Conservation (phyloP, 2,797 vertebrate species). For the Hydrolagus colliei region DNA sequence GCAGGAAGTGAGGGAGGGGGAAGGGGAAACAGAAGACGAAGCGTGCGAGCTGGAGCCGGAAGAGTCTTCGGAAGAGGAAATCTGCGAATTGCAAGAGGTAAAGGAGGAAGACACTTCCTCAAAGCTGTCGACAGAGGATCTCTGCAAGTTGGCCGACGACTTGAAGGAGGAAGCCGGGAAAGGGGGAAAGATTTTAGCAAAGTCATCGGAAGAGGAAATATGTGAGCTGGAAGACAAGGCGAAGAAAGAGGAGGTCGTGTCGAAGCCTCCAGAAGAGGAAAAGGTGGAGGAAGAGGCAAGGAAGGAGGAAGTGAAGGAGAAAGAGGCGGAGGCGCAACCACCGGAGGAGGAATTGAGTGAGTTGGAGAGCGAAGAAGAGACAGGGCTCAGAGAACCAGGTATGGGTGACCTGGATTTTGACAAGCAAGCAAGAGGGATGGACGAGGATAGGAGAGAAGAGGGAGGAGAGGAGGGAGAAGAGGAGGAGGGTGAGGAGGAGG, state of each 20-base stretch:
- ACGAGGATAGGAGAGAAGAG: not conserved
- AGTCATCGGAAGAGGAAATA: not conserved
- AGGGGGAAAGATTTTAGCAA: not conserved
- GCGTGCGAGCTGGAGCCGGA: not conserved
- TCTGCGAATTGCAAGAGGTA: not conserved
- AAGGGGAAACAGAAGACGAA: not conserved
- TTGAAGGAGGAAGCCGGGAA: not conserved
- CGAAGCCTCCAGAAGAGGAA: no score
- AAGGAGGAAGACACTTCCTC: not conserved
- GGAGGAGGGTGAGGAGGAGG: not conserved
- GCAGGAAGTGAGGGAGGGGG: no score
- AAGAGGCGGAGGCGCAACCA: no score
- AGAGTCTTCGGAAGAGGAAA: not conserved
- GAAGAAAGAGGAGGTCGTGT: no score
- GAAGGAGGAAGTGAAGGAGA: not conserved
- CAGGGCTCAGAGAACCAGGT: no score
- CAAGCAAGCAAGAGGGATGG: not conserved
- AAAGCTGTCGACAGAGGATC: not conserved
- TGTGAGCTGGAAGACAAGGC: not conserved
- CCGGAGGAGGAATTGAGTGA: no score
- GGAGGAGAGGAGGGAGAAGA: not conserved
- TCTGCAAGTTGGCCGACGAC: not conserved
- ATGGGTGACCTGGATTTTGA: no score
- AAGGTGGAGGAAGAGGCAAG: not conserved
- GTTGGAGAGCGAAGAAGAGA: not conserved